Evolutionary conservation across 2,888 invertebrate genomes (phyloP).

Genomic region (Meiosimyza decipiens): DNA sequence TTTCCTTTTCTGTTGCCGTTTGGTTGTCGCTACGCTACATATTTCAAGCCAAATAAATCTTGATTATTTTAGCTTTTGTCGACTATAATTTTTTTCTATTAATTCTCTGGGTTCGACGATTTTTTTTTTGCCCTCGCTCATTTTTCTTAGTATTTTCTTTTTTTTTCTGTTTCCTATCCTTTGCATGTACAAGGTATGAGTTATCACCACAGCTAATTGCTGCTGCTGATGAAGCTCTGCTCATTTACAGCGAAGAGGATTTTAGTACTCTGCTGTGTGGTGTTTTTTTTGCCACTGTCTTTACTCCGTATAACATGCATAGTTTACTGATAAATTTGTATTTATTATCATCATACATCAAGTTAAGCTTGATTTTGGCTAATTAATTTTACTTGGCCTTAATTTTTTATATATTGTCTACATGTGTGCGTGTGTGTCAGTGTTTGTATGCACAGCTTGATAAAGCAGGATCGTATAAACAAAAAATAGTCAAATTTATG

Average conservation of each 20-base stretch:
- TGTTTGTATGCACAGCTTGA: too few species aligned
- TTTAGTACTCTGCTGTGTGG: neutral
- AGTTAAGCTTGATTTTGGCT: conserved; percentile 40
- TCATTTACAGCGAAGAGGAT: neutral
- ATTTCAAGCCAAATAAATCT: conserved; percentile 43
- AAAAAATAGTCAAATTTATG: too few species aligned
- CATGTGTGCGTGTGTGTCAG: neutral
- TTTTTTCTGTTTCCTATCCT: neutral
- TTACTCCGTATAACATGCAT: conserved; percentile 22
- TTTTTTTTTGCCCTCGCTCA: neutral
- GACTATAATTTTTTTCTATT: conserved; percentile 15
- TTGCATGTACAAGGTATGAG: neutral
- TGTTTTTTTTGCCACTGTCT: neutral
- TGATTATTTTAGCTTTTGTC: conserved; percentile 46
- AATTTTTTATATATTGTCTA: neutral
- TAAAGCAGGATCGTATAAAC: too few species aligned
- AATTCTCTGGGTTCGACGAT: neutral
- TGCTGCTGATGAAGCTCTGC: neutral
- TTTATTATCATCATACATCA: conserved; percentile 58
- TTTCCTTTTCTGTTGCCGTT: neutral
- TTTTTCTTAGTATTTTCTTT: neutral
- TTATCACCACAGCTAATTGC: conserved; percentile 4
- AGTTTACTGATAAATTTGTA: conserved; percentile 58
- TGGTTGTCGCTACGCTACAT: neutral
- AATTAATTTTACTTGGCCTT: conserved; percentile 18